Conservation (phyloP, 2,113 vertebrate species). For the Phaethornis superciliosus region DNA sequence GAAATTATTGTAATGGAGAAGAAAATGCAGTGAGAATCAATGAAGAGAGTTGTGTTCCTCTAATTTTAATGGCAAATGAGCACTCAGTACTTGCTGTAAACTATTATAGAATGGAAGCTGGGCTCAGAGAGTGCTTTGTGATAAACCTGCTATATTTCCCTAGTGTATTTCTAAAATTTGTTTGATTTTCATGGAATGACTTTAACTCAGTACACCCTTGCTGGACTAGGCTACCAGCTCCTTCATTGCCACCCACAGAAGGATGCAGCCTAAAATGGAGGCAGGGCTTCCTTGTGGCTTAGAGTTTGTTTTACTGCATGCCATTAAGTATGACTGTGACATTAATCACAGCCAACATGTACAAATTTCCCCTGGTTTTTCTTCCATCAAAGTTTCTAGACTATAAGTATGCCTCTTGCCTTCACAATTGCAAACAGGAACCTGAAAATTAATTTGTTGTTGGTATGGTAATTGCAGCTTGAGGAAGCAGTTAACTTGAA, state of each 20-base stretch:
- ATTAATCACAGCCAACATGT: background rate
- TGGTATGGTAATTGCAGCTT: background rate
- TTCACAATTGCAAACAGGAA: background rate
- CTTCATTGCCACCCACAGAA: background rate
- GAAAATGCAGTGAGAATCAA: background rate
- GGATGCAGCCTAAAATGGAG: background rate
- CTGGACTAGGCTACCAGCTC: background rate
- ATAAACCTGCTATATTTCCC: background rate
- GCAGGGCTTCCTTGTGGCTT: background rate
- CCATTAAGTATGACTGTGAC: fast-evolving
- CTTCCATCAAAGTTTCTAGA: background rate
- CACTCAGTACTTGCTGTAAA: background rate
- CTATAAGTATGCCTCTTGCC: background rate
- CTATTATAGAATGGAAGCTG: background rate
- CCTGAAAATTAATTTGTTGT: background rate
- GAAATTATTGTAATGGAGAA: background rate
- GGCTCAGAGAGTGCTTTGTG: background rate
- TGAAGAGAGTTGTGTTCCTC: background rate
- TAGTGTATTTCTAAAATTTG: constrained; percentile 24
- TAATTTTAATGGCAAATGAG: background rate
- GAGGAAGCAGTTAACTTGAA: background rate
- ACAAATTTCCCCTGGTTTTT: background rate
- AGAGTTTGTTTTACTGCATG: background rate
- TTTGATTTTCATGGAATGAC: constrained; percentile 37
- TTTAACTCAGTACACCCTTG: background rate